Conservation (phyloP, 2,797 vertebrate species). For the Dryobates pubescens region DNA sequence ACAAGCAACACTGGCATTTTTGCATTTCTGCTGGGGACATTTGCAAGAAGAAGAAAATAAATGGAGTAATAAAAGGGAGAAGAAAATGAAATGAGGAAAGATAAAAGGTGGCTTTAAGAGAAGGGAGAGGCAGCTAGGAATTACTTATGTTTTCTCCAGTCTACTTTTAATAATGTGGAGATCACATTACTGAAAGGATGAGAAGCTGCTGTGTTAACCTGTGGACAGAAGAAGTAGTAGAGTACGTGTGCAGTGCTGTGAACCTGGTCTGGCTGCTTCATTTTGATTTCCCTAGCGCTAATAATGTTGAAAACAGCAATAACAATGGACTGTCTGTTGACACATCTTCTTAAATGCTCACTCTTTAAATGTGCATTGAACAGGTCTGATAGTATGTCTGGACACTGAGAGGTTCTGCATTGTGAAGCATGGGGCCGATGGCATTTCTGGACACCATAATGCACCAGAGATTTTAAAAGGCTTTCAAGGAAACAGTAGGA, state of each 20-base stretch:
- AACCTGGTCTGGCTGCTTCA: not conserved
- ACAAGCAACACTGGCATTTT: not conserved
- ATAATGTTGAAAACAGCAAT: not conserved
- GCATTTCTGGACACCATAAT: not conserved
- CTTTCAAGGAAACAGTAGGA: not conserved
- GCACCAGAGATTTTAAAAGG: not conserved
- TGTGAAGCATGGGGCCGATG: not conserved
- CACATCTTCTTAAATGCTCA: not conserved
- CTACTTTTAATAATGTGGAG: not conserved
- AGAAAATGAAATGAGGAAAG: constrained; percentile 4
- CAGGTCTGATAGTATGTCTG: not conserved
- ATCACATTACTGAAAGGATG: not conserved
- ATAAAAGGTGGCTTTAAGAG: not conserved
- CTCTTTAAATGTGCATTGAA: not conserved
- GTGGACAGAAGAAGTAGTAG: not conserved
- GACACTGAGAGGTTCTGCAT: not conserved
- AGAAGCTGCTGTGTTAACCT: not conserved
- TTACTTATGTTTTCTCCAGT: not conserved
- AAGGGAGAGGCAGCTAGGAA: not conserved
- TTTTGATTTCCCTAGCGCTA: constrained; percentile 6
- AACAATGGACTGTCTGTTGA: not conserved
- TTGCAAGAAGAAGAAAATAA: not conserved
- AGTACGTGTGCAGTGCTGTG: not conserved
- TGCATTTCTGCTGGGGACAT: not conserved
- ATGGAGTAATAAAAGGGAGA: not conserved